These are phyloP conservation scores for Archips crataeganus DNA, from an alignment of 2,888 invertebrate genomes.

Conservation along the genomic window DNA sequence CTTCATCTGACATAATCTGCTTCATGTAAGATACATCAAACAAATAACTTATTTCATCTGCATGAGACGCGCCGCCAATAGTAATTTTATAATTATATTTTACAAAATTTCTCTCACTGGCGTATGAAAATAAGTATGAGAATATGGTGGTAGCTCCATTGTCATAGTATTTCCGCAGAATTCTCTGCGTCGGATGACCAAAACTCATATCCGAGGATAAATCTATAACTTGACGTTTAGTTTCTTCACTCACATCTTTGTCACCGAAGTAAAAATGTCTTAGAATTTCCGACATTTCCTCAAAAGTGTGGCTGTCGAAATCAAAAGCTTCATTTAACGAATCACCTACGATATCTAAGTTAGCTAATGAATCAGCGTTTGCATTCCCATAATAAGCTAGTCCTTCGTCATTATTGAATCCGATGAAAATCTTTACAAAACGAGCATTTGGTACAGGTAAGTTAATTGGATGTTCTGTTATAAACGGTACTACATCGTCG, in stretches of 20 bases:
- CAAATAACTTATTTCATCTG: conserved; percentile 40
- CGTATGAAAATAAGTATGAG: conserved; percentile 33
- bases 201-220: conserved; percentile 55
- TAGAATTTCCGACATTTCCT: conserved; percentile 46
- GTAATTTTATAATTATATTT: conserved; percentile 23
- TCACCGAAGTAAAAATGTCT: conserved; percentile 51
- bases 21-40: conserved; percentile 35
- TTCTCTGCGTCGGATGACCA: conserved; percentile 56
- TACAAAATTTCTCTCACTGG: conserved; percentile 33
- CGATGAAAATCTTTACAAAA: conserved; percentile 19
- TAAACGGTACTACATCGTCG: background rate
- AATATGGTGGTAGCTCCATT: conserved; percentile 22
- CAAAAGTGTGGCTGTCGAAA: conserved; percentile 45
- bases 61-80: conserved; percentile 32
- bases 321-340: conserved; percentile 33
- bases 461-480: conserved; percentile 22
- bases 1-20: conserved; percentile 37
- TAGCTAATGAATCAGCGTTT: conserved; percentile 20
- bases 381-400: background rate
- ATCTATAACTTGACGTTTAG: conserved; percentile 54
- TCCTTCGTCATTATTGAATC: conserved; percentile 31
- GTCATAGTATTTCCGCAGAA: conserved; percentile 46
- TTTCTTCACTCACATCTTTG: conserved; percentile 46
- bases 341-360: conserved; percentile 1
- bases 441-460: conserved; percentile 24